Percentiles rank a stretch among this genome's conserved stretches.
phyloP scores from a whole-genome alignment of 2,113 vertebrate genomes.

The Clarias gariepinus region DNA sequence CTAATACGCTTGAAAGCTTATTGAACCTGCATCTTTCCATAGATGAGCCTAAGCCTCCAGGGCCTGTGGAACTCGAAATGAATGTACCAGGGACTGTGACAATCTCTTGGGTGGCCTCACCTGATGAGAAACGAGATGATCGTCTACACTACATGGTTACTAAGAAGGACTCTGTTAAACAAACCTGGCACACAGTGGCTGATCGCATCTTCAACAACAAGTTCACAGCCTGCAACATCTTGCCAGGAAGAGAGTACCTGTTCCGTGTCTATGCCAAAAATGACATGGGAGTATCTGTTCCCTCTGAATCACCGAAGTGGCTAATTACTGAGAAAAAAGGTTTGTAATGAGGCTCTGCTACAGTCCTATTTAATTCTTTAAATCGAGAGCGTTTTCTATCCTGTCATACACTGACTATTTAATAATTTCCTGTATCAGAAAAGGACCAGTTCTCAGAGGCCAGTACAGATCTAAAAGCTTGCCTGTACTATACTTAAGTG shows the following conservation, averaged over 20 bases:
- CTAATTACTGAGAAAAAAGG: constrained; percentile 71
- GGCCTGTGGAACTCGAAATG: constrained; percentile 78
- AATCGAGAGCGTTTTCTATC: background rate
- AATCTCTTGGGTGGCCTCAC: constrained; percentile 81
- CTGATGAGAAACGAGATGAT: constrained; percentile 79
- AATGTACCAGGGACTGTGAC: constrained; percentile 87
- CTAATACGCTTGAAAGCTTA: background rate
- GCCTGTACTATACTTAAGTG: background rate
- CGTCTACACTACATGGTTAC: constrained; percentile 82
- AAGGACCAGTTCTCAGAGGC: background rate
- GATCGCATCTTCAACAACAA: constrained; percentile 85
- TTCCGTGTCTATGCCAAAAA: constrained; percentile 90
- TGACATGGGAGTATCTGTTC: constrained; percentile 78
- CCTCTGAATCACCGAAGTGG: constrained; percentile 85
- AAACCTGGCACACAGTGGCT: constrained; percentile 75
- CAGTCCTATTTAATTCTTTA: background rate
- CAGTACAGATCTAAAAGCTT: background rate
- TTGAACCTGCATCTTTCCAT: constrained; percentile 24
- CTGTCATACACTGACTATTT: background rate
- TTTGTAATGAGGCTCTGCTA: constrained; percentile 50
- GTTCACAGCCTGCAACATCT: constrained; percentile 80
- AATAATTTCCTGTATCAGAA: background rate
- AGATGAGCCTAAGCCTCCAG: constrained; percentile 84
- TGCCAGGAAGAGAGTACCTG: constrained; percentile 84
- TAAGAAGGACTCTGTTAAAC: constrained; percentile 77